phyloP scores from a whole-genome alignment of 2,888 invertebrate genomes.

The Chymomyza fuscimana region DNA sequence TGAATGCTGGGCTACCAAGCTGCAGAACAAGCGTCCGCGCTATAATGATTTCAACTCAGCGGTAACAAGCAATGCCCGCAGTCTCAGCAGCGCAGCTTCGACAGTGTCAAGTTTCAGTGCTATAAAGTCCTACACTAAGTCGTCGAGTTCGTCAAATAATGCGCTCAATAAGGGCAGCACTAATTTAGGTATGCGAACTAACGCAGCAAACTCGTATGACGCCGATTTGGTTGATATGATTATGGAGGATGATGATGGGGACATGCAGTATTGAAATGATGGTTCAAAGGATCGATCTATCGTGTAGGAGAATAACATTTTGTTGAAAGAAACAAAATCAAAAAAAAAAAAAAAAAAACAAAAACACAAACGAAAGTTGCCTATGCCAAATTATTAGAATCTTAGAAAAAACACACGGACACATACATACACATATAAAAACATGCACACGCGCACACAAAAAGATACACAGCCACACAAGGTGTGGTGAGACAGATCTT shows the following conservation, averaged over 20 bases:
- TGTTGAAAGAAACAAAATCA: conserved; percentile 5
- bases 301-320: background rate
- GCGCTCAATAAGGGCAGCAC: background rate
- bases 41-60: conserved; percentile 49
- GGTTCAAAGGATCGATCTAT: background rate
- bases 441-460: background rate
- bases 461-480: background rate
- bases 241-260: conserved; percentile 48
- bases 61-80: conserved; percentile 2
- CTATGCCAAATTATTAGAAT: conserved; percentile 36
- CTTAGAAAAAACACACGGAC: conserved; percentile 13
- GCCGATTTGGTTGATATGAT: conserved; percentile 74
- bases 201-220: conserved; percentile 42
- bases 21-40: conserved; percentile 61
- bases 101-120: conserved; percentile 7
- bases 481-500: background rate
- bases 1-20: conserved; percentile 58
- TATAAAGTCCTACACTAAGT: background rate
- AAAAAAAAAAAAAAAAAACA: conserved; percentile 14
- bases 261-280: background rate
- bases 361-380: conserved; percentile 21
- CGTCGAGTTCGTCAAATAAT: background rate
- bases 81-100: background rate
- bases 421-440: conserved; percentile 14
- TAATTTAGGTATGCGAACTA: background rate